Evolutionary conservation across 2,888 invertebrate genomes (phyloP).

Genomic region (Megaustenia siamemsis): DNA sequence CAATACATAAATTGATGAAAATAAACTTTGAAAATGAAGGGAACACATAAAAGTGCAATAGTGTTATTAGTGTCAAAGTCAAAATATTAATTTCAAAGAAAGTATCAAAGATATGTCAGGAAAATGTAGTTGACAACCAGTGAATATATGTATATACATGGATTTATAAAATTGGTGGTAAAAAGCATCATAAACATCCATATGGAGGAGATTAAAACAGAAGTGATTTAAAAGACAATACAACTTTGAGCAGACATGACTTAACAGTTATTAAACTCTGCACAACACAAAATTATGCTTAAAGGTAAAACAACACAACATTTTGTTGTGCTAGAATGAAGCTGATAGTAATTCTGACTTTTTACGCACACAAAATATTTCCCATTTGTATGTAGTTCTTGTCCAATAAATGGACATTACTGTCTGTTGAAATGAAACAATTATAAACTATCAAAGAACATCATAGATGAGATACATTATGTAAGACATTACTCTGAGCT

Average conservation of each 20-base stretch:
- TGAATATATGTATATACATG: constrained; percentile 45
- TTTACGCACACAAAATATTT: too few relatives aligned
- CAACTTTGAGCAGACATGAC: constrained; percentile 26
- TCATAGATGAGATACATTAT: too few relatives aligned
- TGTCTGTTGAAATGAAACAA: too few relatives aligned
- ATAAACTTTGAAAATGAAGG: constrained; percentile 5
- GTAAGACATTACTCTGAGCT: too few relatives aligned
- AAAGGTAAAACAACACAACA: neutral
- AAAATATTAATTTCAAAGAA: constrained; percentile 40
- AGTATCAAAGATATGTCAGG: constrained; percentile 37
- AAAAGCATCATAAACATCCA: neutral
- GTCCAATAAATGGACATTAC: too few relatives aligned
- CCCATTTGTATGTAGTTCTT: too few relatives aligned
- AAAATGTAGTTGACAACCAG: constrained; percentile 32
- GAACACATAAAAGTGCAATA: constrained; percentile 13
- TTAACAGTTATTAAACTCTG: neutral
- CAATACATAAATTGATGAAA: neutral
- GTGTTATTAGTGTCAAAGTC: neutral
- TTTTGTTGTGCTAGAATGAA: neutral
- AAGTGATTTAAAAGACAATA: constrained; percentile 6
- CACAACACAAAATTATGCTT: constrained; percentile 26
- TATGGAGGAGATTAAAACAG: neutral
- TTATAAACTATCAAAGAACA: too few relatives aligned
- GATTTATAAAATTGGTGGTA: constrained; percentile 37
- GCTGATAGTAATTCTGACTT: too few relatives aligned